phyloP scores from a whole-genome alignment of 2,888 invertebrate genomes.

The Pseudococcus viburni region DNA sequence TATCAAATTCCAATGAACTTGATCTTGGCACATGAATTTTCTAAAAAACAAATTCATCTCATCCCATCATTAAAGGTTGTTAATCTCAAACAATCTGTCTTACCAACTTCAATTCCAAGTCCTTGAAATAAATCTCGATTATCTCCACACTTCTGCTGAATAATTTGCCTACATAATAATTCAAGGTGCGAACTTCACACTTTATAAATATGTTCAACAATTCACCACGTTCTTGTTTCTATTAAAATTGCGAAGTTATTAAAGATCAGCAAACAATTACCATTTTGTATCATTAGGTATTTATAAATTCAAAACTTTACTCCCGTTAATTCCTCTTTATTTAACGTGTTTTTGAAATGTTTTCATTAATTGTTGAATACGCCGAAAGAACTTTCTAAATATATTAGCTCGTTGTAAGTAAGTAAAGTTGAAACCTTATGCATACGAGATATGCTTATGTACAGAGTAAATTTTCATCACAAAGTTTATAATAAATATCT shows the following conservation, averaged over 20 bases:
- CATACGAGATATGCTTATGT: background rate
- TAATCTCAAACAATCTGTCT: too few relatives aligned
- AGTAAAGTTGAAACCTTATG: background rate
- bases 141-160: too few relatives aligned
- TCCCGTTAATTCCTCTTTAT: background rate
- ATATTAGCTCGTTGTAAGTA: background rate
- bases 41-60: too few relatives aligned
- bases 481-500: background rate
- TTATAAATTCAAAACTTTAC: conserved; percentile 5
- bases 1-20: too few relatives aligned
- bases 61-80: too few relatives aligned
- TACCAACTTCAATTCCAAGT: too few relatives aligned
- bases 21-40: too few relatives aligned
- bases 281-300: conserved; percentile 25
- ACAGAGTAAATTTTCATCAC: background rate
- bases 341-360: conserved; percentile 17
- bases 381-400: conserved; percentile 5
- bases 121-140: too few relatives aligned
- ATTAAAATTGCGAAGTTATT: background rate
- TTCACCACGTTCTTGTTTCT: too few relatives aligned
- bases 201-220: too few relatives aligned
- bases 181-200: too few relatives aligned
- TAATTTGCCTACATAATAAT: too few relatives aligned
- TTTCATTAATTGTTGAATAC: conserved; percentile 5
- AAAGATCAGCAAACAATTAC: conserved; percentile 20